A percentile compares a stretch with the other conserved stretches of the same genome.
Evolutionary conservation across 2,797 vertebrate genomes (phyloP).

Genomic region (Thalassophryne amazonica): DNA sequence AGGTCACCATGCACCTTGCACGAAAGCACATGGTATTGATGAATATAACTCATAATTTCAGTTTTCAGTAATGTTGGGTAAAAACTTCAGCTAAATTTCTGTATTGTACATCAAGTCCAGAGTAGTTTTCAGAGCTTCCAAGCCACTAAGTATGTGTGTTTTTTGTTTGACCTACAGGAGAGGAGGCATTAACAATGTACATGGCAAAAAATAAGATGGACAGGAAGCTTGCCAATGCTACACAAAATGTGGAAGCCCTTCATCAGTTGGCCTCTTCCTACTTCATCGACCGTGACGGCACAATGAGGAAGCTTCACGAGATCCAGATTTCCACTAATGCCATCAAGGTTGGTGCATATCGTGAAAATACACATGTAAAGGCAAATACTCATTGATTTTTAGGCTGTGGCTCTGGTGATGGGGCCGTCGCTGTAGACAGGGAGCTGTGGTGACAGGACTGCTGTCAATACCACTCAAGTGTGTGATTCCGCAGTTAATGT

Average conservation of each 20-base stretch:
- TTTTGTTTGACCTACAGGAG: constrained; percentile 75
- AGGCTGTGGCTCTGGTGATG: too few species aligned
- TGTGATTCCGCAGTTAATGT: too few species aligned
- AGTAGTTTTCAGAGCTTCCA: background rate
- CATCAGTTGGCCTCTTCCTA: constrained; percentile 98
- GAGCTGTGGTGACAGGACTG: too few species aligned
- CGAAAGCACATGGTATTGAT: too few species aligned
- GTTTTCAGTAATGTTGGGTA: too few species aligned
- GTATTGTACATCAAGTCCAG: background rate
- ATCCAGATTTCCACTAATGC: constrained; percentile 98
- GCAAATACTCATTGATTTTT: background rate
- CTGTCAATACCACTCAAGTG: too few species aligned
- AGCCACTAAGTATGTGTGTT: background rate
- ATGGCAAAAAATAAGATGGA: constrained; percentile 97
- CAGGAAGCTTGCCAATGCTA: constrained; percentile 90
- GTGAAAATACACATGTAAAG: background rate
- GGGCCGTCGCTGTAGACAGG: too few species aligned
- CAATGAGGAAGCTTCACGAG: constrained; percentile 97
- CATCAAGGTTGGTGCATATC: constrained; percentile 87
- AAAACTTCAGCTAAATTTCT: too few species aligned
- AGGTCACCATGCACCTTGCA: too few species aligned
- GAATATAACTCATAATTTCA: too few species aligned
- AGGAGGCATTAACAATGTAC: constrained; percentile 98
- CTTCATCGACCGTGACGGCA: constrained; percentile 97
- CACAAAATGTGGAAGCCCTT: constrained; percentile 95